These are phyloP conservation scores for Halocynthia roretzi DNA, from an alignment of 23 tunicate species.

Conservation along the genomic window DNA sequence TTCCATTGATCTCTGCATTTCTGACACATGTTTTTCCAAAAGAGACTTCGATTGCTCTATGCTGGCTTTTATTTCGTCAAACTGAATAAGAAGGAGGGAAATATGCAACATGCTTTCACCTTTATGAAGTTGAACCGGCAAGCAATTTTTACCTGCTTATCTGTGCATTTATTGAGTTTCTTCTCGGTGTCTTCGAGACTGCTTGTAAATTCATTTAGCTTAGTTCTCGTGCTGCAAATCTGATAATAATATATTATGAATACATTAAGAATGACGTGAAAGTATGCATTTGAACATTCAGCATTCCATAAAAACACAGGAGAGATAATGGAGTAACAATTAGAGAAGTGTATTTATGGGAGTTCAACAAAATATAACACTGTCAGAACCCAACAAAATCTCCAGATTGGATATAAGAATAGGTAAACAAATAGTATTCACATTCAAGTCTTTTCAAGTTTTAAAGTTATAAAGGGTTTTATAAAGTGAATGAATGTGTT, in stretches of 20 bases:
- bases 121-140: background rate
- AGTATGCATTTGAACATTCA: too few relatives aligned
- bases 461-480: too few relatives aligned
- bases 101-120: background rate
- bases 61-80: slow-evolving; percentile 51
- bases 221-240: slow-evolving; percentile 63
- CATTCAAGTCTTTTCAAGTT: too few relatives aligned
- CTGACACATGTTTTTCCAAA: slow-evolving; percentile 70
- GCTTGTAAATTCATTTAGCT: slow-evolving; percentile 61
- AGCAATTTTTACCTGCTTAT: slow-evolving; percentile 22
- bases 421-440: too few relatives aligned
- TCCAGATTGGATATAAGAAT: too few relatives aligned
- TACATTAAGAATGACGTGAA: too few relatives aligned
- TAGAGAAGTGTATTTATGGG: background rate
- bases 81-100: slow-evolving; percentile 27
- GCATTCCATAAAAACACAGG: too few relatives aligned
- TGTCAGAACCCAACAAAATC: too few relatives aligned
- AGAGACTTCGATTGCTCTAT: slow-evolving; percentile 58
- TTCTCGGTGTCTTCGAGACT: slow-evolving; percentile 63
- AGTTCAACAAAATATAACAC: background rate
- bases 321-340: too few relatives aligned
- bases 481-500: too few relatives aligned
- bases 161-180: slow-evolving; percentile 58
- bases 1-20: slow-evolving; percentile 59
- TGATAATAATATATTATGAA: background rate